phyloP scores from a whole-genome alignment of 2,113 vertebrate genomes.

The Podocnemis expansa region DNA sequence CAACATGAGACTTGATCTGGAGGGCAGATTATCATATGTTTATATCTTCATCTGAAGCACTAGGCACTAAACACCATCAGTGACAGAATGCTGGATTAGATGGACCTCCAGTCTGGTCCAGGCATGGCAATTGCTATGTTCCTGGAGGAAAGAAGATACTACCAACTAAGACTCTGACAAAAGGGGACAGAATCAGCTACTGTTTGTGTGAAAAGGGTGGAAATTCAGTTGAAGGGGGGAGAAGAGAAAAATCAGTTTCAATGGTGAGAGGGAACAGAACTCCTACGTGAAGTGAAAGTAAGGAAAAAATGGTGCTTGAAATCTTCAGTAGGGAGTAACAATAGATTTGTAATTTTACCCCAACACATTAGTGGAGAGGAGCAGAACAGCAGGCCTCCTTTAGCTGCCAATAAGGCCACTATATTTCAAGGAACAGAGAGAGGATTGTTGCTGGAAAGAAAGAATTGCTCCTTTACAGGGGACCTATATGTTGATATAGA shows the following conservation, averaged over 20 bases:
- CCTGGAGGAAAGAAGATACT: background rate
- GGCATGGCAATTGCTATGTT: background rate
- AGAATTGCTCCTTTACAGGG: conserved; percentile 18
- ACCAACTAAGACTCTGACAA: background rate
- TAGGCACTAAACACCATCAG: background rate
- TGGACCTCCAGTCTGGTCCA: too few relatives aligned
- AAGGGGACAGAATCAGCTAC: background rate
- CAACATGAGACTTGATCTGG: background rate
- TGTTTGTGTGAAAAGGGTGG: background rate
- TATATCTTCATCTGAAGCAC: background rate
- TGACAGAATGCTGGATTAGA: too few relatives aligned
- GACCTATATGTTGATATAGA: background rate
- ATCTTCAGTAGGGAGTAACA: background rate
- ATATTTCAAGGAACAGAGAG: background rate
- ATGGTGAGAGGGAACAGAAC: background rate
- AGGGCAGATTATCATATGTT: background rate
- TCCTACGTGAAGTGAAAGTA: background rate
- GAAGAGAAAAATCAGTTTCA: background rate
- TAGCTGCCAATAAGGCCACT: background rate
- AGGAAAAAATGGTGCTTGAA: background rate
- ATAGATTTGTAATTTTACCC: background rate
- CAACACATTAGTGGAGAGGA: background rate
- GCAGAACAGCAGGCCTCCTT: background rate
- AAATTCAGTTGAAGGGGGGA: background rate
- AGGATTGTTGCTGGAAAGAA: background rate